Evolutionary conservation across 2,888 invertebrate species (phyloP).

Genomic region (Leucoptera coffeella): DNA sequence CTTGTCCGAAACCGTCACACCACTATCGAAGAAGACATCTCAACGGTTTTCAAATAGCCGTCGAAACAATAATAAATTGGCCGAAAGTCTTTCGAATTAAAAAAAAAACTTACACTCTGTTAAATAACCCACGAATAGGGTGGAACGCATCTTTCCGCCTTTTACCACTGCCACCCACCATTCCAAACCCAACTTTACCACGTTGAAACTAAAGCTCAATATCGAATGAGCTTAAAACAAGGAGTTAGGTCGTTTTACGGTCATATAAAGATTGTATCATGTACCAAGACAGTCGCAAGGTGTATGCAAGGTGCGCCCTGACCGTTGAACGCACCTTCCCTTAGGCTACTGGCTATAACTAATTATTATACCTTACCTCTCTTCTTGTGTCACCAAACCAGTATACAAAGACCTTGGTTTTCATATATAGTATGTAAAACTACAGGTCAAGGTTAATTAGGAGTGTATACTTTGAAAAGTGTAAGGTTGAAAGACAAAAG

Average conservation of each 20-base stretch:
- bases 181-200: not conserved
- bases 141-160: constrained; percentile 29
- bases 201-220: not conserved
- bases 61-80: constrained; percentile 2
- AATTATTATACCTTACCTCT: no score
- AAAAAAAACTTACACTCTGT: constrained; percentile 31
- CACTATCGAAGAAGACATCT: constrained; percentile 2
- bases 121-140: constrained; percentile 25
- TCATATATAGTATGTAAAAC: no score
- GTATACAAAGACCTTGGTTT: no score
- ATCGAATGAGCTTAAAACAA: not conserved
- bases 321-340: constrained; percentile 38
- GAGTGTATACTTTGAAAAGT: no score
- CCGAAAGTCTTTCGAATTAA: constrained; percentile 11
- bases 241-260: constrained; percentile 11
- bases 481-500: no score
- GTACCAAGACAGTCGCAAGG: constrained; percentile 43
- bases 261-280: constrained; percentile 15
- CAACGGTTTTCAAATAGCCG: constrained; percentile 1
- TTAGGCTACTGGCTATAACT: constrained; percentile 5
- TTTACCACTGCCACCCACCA: constrained; percentile 1
- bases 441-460: no score
- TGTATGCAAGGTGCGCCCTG: constrained; percentile 36
- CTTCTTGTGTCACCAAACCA: no score
- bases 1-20: no score